phyloP scores from a whole-genome alignment of 2,888 invertebrate species.

The Myopa tessellatipennis region DNA sequence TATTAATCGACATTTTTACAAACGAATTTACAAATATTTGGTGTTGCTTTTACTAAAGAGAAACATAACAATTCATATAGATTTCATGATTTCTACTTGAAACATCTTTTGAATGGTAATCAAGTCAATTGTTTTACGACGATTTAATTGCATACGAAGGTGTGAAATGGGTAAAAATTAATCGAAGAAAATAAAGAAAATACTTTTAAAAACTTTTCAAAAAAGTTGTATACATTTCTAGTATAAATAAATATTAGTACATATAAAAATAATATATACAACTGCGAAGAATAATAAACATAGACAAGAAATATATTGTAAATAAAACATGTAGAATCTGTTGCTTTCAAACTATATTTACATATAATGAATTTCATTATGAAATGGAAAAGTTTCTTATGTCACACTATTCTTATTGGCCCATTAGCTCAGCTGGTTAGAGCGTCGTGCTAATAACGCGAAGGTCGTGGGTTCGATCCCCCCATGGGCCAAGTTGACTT shows the following conservation, averaged over 20 bases:
- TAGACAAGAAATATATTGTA: too few relatives aligned
- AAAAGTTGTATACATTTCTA: too few relatives aligned
- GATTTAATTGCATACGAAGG: conserved; percentile 6
- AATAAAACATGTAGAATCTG: too few relatives aligned
- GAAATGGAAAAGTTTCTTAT: background rate
- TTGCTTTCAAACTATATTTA: too few relatives aligned
- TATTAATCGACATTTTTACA: background rate
- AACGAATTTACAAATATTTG: background rate
- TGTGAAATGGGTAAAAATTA: background rate
- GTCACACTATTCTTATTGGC: too few relatives aligned
- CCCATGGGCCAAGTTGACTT: conserved; percentile 53
- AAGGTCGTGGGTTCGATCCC: conserved; percentile 69
- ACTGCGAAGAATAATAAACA: too few relatives aligned
- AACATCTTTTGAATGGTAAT: conserved; percentile 12
- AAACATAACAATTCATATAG: background rate
- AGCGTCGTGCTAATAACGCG: conserved; percentile 70
- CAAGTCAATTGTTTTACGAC: conserved; percentile 22
- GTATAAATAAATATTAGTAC: too few relatives aligned
- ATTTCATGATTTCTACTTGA: conserved; percentile 16
- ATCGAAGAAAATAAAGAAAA: background rate
- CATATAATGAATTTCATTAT: too few relatives aligned
- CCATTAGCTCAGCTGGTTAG: conserved; percentile 70
- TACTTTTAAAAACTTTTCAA: background rate
- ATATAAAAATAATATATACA: too few relatives aligned
- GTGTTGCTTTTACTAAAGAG: background rate